A percentile compares a stretch with the other conserved stretches of the same genome.
Evolutionary conservation across 2,797 vertebrate species (phyloP).

Genomic region (Spea hammondii): DNA sequence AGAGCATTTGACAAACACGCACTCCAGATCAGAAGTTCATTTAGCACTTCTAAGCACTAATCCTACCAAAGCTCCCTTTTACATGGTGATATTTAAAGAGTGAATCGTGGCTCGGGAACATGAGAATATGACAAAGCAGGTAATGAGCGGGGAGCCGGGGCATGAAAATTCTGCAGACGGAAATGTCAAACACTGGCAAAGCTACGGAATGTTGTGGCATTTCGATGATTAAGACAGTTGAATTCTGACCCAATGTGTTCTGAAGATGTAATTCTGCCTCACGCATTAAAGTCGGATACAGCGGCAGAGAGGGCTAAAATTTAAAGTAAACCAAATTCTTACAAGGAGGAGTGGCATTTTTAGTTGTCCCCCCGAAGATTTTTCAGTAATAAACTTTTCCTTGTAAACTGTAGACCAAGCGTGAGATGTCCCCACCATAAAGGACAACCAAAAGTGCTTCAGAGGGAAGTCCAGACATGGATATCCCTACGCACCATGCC

Average conservation of each 20-base stretch:
- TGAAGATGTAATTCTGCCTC: not conserved
- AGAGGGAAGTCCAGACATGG: too few relatives aligned
- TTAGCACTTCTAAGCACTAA: conserved; percentile 4
- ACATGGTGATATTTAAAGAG: conserved; percentile 33
- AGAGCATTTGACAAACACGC: not conserved
- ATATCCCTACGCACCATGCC: too few relatives aligned
- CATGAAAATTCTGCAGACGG: not conserved
- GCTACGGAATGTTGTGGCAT: not conserved
- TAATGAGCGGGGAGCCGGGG: conserved; percentile 7
- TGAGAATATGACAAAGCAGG: not conserved
- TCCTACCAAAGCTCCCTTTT: conserved; percentile 20
- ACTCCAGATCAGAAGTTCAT: conserved; percentile 8
- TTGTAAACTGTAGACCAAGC: too few relatives aligned
- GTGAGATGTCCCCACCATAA: too few relatives aligned
- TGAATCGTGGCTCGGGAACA: not conserved
- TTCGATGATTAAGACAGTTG: not conserved
- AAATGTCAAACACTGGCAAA: conserved; percentile 8
- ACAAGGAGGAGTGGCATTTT: too few relatives aligned
- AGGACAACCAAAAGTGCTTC: too few relatives aligned
- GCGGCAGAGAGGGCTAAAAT: not conserved
- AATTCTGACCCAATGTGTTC: not conserved
- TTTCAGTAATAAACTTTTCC: too few relatives aligned
- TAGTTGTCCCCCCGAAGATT: too few relatives aligned
- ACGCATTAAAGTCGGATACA: not conserved
- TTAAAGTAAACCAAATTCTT: too few relatives aligned